These are phyloP conservation scores for Xestia ashworthii DNA, from an alignment of 2,888 invertebrate genomes.

Conservation along the genomic window DNA sequence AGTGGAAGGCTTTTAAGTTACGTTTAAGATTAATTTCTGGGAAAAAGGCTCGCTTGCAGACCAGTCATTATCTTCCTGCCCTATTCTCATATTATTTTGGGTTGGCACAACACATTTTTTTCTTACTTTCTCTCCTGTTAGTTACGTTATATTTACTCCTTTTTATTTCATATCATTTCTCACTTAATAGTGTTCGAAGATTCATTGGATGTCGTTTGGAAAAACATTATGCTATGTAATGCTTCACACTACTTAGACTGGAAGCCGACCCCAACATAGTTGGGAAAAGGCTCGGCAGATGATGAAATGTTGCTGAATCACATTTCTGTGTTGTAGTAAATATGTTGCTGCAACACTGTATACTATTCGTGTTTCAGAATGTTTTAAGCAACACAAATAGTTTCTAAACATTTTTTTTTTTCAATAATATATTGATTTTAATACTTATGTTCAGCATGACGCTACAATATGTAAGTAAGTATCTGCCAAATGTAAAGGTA, in stretches of 20 bases:
- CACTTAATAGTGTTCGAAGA: background rate
- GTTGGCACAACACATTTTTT: background rate
- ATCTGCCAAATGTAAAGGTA: conserved; percentile 2
- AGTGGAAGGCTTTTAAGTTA: conserved; percentile 4
- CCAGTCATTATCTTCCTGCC: too few species aligned
- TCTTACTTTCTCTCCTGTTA: background rate
- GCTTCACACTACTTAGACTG: too few species aligned
- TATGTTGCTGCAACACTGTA: background rate
- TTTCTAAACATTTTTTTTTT: background rate
- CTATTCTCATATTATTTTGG: background rate
- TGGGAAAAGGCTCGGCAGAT: too few species aligned
- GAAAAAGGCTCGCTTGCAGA: background rate
- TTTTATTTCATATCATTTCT: background rate
- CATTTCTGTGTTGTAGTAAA: background rate
- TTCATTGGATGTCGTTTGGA: background rate
- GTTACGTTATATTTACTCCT: background rate
- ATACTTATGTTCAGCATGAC: background rate
- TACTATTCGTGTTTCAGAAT: background rate
- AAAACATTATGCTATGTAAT: too few species aligned
- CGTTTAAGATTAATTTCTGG: background rate
- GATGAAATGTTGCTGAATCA: background rate
- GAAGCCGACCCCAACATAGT: too few species aligned
- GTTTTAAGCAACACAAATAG: background rate
- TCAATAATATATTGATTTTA: background rate
- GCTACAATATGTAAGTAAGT: background rate